phyloP scores from a whole-genome alignment of 2,113 vertebrate species.

The Zapus hudsonius region DNA sequence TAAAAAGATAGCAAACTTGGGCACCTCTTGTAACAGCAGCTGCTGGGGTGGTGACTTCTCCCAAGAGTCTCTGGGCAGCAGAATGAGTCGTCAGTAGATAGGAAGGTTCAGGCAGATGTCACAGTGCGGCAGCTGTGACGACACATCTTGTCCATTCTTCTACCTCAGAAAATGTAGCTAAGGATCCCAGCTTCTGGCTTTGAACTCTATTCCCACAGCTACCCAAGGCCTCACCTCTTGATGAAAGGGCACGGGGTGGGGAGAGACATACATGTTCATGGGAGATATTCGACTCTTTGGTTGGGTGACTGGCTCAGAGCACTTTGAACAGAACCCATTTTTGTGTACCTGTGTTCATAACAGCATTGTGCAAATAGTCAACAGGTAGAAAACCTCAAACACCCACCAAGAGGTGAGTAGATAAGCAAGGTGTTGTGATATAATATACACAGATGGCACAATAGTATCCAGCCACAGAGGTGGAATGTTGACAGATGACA shows the following conservation, averaged over 20 bases:
- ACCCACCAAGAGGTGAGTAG: accelerated
- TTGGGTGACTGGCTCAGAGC: neutral
- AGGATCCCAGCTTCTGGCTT: neutral
- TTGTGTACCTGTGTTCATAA: neutral
- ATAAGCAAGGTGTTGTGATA: neutral
- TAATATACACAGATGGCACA: accelerated
- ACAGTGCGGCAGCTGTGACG: neutral
- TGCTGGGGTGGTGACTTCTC: neutral
- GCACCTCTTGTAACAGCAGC: neutral
- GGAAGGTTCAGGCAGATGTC: neutral
- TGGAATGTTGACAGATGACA: neutral
- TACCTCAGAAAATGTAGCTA: neutral
- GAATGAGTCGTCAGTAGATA: neutral
- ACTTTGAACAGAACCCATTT: neutral
- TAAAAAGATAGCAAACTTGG: neutral
- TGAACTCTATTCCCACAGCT: neutral
- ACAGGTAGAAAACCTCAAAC: neutral
- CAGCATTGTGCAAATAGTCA: neutral
- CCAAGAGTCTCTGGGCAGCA: neutral
- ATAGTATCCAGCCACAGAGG: neutral
- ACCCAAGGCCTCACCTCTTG: neutral
- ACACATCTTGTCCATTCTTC: neutral
- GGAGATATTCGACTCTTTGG: neutral
- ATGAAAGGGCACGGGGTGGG: accelerated
- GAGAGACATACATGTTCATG: neutral